phyloP scores from a whole-genome alignment of 1,140 invertebrate species.

The Pristionchus pacificus region DNA sequence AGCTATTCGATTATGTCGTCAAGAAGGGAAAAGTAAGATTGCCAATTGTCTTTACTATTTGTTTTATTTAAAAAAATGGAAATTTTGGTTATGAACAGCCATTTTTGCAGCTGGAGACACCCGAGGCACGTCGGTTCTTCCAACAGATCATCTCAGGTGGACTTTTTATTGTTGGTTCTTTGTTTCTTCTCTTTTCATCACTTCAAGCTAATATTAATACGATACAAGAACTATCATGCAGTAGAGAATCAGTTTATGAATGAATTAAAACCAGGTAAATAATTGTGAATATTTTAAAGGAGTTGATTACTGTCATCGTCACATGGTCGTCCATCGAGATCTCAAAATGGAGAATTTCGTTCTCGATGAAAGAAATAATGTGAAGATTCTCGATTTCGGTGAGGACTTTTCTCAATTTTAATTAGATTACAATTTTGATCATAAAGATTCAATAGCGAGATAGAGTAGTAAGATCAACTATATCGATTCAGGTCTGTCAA shows the following conservation, averaged over 20 bases:
- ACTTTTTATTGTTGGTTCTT: neutral
- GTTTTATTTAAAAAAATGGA: constrained; percentile 9
- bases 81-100: neutral
- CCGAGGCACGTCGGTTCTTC: constrained; percentile 89
- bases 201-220: too few relatives aligned
- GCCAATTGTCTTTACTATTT: constrained; percentile 3
- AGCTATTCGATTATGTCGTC: constrained; percentile 98
- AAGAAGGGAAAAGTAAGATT: constrained; percentile 81
- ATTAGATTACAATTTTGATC: too few relatives aligned
- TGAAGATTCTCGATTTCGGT: constrained; percentile 98
- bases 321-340: constrained; percentile 92
- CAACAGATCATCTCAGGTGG: constrained; percentile 82
- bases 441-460: too few relatives aligned
- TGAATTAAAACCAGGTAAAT: too few relatives aligned
- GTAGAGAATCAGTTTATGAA: too few relatives aligned
- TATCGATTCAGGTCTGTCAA: constrained; percentile 70
- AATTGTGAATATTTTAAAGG: constrained; percentile 66
- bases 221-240: too few relatives aligned
- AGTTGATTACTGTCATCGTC: constrained; percentile 98
- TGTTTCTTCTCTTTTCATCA: neutral
- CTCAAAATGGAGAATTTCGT: constrained; percentile 94
- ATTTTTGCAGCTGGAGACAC: constrained; percentile 72
- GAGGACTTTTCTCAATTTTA: constrained; percentile 61
- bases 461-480: too few relatives aligned
- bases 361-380: constrained; percentile 91